A percentile compares a stretch with the other conserved stretches of the same genome.
Conservation (phyloP, 2,113 vertebrate species). For the Felis chaus region DNA sequence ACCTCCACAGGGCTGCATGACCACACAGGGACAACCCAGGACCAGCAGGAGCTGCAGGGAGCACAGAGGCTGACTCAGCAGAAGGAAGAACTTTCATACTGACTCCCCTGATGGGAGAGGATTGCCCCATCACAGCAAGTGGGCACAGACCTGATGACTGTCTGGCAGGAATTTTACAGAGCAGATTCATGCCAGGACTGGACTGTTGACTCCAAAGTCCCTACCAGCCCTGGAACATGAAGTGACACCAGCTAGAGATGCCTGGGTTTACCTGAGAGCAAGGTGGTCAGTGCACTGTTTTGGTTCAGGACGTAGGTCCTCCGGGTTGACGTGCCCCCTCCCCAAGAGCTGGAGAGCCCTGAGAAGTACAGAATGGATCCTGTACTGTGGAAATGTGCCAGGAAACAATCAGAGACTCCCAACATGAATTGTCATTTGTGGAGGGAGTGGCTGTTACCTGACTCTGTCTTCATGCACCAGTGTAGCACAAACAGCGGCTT, state of each 20-base stretch:
- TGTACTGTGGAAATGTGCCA: background rate
- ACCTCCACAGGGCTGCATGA: background rate
- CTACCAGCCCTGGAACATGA: background rate
- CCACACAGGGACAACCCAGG: background rate
- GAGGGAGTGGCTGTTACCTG: background rate
- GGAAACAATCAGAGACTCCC: background rate
- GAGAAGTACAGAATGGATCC: background rate
- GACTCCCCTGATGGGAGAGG: background rate
- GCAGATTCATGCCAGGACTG: background rate
- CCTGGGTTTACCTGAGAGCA: background rate
- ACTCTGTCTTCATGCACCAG: background rate
- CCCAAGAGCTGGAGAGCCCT: background rate
- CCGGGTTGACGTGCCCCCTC: background rate
- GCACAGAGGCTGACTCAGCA: background rate
- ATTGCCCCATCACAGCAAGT: background rate
- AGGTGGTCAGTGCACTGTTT: background rate
- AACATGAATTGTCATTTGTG: background rate
- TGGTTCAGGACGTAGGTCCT: background rate
- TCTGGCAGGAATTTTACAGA: background rate
- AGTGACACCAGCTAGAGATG: background rate
- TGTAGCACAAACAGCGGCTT: background rate
- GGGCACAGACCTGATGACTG: background rate
- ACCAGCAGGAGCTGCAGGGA: background rate
- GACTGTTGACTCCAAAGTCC: background rate
- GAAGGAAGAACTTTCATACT: background rate